A percentile compares a stretch with the other conserved stretches of the same genome.
phyloP scores from a whole-genome alignment of 2,888 invertebrate species.

The Cosmia pyralina region DNA sequence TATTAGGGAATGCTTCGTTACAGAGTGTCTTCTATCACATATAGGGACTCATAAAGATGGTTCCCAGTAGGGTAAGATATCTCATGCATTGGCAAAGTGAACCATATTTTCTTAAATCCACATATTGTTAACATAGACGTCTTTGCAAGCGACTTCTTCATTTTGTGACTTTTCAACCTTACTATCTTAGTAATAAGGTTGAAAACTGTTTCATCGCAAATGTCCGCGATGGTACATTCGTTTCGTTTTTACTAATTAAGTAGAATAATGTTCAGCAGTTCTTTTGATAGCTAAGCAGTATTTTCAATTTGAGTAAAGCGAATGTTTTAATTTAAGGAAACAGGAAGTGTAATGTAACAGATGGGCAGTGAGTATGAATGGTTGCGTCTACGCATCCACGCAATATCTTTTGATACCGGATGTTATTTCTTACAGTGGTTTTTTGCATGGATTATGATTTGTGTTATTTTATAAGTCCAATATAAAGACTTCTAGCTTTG shows the following conservation, averaged over 20 bases:
- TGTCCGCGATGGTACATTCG: too few relatives aligned
- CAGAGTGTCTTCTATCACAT: not conserved
- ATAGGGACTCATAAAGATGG: not conserved
- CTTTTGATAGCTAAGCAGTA: not conserved
- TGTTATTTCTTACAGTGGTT: conserved; percentile 14
- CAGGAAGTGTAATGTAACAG: conserved; percentile 43
- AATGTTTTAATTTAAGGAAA: conserved; percentile 33
- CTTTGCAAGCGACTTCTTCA: too few relatives aligned
- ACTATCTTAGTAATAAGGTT: too few relatives aligned
- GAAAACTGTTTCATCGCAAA: too few relatives aligned
- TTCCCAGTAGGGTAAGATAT: not conserved
- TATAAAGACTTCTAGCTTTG: not conserved
- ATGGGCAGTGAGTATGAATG: conserved; percentile 20
- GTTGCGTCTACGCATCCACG: conserved; percentile 50
- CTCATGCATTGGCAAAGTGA: not conserved
- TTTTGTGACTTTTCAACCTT: too few relatives aligned
- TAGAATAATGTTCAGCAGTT: not conserved
- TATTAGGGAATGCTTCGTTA: not conserved
- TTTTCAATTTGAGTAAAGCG: conserved; percentile 9
- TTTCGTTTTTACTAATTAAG: not conserved
- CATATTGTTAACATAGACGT: not conserved
- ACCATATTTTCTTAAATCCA: not conserved
- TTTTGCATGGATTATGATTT: conserved; percentile 11
- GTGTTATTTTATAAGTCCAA: not conserved
- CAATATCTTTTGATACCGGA: conserved; percentile 53